phyloP scores from a whole-genome alignment of 2,888 invertebrate genomes.

The Melinaea marsaeus region DNA sequence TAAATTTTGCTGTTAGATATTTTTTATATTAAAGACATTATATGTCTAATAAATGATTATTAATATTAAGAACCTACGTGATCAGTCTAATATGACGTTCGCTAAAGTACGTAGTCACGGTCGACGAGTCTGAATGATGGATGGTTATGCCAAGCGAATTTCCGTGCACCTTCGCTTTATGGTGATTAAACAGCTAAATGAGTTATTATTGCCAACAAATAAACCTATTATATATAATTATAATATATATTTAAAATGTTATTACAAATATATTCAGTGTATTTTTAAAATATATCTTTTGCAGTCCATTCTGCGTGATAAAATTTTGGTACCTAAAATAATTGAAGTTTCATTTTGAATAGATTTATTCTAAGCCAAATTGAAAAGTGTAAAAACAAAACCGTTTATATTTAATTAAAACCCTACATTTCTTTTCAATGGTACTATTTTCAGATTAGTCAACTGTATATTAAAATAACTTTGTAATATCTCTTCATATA shows the following conservation, averaged over 20 bases:
- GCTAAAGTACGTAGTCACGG: slow-evolving; percentile 32
- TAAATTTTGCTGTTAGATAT: neutral
- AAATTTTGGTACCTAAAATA: too few relatives aligned
- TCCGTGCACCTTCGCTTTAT: slow-evolving; percentile 23
- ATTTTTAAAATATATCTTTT: too few relatives aligned
- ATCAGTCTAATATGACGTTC: slow-evolving; percentile 29
- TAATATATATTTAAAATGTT: neutral
- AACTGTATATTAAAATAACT: too few relatives aligned
- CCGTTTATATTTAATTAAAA: too few relatives aligned
- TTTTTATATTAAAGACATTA: neutral
- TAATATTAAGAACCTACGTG: slow-evolving; percentile 13
- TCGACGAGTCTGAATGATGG: slow-evolving; percentile 54
- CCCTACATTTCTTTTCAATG: too few relatives aligned
- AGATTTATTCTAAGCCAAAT: too few relatives aligned
- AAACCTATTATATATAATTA: neutral
- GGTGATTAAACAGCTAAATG: slow-evolving; percentile 5
- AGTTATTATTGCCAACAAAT: slow-evolving; percentile 6
- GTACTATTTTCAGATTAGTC: too few relatives aligned
- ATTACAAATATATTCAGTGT: neutral
- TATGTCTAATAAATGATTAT: neutral
- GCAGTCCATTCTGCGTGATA: too few relatives aligned
- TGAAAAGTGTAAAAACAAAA: too few relatives aligned
- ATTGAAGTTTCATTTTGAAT: too few relatives aligned
- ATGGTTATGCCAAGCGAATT: slow-evolving; percentile 44
- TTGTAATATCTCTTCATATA: too few relatives aligned